Evolutionary conservation across 2,888 invertebrate genomes (phyloP).

Genomic region (Osedax frankpressi): DNA sequence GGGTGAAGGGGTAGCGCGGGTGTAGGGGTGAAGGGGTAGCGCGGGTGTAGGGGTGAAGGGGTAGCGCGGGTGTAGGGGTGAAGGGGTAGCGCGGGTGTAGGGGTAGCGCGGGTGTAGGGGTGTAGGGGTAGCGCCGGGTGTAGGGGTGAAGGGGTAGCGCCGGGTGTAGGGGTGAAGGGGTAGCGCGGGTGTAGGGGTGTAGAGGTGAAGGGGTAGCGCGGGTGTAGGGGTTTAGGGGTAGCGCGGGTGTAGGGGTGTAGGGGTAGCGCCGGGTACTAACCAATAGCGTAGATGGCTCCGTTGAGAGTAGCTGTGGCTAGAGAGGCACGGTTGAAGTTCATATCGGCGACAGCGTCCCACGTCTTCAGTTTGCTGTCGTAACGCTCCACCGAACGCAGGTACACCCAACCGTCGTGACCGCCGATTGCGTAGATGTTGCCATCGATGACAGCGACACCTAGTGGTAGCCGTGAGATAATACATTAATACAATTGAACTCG

Average conservation of each 20-base stretch:
- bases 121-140: no score
- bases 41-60: no score
- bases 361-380: slow-evolving; percentile 77
- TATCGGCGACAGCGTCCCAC: slow-evolving; percentile 79
- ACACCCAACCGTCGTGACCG: slow-evolving; percentile 90
- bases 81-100: no score
- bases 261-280: background rate
- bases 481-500: no score
- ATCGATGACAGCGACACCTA: slow-evolving; percentile 56
- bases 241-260: background rate
- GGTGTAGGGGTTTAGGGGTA: background rate
- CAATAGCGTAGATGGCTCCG: background rate
- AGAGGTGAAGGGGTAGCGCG: no score
- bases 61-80: no score
- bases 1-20: no score
- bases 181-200: no score
- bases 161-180: no score
- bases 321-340: slow-evolving; percentile 75
- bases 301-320: slow-evolving; percentile 73
- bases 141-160: no score
- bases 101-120: no score
- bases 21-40: no score
- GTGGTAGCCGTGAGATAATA: slow-evolving; percentile 11
- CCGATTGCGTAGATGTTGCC: slow-evolving; percentile 85
- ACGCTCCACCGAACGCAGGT: slow-evolving; percentile 78